Conservation (phyloP, 2,797 vertebrate genomes). For the Sandelia bainsii region DNA sequence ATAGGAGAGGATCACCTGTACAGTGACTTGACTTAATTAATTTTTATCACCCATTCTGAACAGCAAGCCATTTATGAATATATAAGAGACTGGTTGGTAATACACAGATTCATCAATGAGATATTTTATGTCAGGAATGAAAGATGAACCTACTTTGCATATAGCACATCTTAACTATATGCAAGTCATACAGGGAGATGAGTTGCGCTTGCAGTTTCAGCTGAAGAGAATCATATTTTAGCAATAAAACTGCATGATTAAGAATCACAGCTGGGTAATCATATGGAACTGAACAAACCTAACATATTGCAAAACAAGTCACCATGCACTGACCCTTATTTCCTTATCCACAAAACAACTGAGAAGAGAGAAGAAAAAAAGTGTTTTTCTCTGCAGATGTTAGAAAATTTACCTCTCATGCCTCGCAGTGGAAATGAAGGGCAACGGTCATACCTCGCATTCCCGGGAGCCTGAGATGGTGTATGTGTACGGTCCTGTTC, state of each 20-base stretch:
- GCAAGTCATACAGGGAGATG: constrained; percentile 38
- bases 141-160: constrained; percentile 55
- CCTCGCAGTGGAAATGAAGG: constrained; percentile 95
- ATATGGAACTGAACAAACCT: constrained; percentile 64
- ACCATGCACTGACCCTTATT: constrained; percentile 78
- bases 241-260: constrained; percentile 59
- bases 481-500: constrained; percentile 97
- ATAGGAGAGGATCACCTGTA: constrained; percentile 80
- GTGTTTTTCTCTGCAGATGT: constrained; percentile 62
- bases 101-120: constrained; percentile 61
- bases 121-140: constrained; percentile 62
- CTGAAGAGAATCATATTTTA: constrained; percentile 68
- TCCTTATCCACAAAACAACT: constrained; percentile 73
- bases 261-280: constrained; percentile 66
- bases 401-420: constrained; percentile 96
- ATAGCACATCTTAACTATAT: constrained; percentile 49
- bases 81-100: constrained; percentile 59
- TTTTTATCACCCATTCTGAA: constrained; percentile 47
- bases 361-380: constrained; percentile 59
- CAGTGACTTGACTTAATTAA: constrained; percentile 72
- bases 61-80: constrained; percentile 60
- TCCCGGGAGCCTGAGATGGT: constrained; percentile 99
- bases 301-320: constrained; percentile 75
- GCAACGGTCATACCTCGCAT: constrained; percentile 98
- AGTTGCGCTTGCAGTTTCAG: constrained; percentile 56